Conservation (phyloP, 2,113 vertebrate genomes). For the Ptyas mucosa region DNA sequence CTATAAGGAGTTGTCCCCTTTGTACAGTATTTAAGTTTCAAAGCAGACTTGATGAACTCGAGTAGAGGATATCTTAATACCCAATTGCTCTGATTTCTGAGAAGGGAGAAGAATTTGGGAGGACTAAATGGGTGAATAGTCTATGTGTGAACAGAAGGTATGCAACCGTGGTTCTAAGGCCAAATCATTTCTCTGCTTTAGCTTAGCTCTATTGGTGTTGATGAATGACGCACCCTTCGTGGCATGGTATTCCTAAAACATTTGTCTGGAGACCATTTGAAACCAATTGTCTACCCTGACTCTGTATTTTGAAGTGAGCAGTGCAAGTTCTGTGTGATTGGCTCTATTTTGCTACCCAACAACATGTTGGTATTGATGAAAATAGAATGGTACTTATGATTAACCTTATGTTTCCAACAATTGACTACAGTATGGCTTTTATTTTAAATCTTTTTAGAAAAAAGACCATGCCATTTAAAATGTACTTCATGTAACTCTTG, state of each 20-base stretch:
- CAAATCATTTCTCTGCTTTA: background rate
- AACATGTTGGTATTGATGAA: background rate
- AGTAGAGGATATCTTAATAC: background rate
- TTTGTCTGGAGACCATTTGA: background rate
- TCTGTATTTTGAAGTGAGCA: background rate
- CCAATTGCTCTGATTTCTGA: background rate
- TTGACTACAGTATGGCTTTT: background rate
- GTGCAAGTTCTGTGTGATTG: background rate
- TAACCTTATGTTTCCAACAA: background rate
- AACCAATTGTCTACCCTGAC: background rate
- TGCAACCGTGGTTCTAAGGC: background rate
- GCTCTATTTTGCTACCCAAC: background rate
- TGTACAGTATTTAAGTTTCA: background rate
- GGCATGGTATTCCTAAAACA: background rate
- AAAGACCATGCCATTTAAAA: background rate
- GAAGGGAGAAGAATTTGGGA: background rate
- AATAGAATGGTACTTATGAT: background rate
- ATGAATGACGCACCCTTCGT: background rate
- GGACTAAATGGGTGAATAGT: background rate
- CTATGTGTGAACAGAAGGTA: background rate
- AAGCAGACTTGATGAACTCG: background rate
- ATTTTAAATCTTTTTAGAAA: background rate
- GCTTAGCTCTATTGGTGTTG: background rate
- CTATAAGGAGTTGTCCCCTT: background rate
- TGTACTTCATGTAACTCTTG: background rate